Base-by-base conservation (phyloP, 2,113 vertebrate species). In the Cheilinus undulatus region DNA sequence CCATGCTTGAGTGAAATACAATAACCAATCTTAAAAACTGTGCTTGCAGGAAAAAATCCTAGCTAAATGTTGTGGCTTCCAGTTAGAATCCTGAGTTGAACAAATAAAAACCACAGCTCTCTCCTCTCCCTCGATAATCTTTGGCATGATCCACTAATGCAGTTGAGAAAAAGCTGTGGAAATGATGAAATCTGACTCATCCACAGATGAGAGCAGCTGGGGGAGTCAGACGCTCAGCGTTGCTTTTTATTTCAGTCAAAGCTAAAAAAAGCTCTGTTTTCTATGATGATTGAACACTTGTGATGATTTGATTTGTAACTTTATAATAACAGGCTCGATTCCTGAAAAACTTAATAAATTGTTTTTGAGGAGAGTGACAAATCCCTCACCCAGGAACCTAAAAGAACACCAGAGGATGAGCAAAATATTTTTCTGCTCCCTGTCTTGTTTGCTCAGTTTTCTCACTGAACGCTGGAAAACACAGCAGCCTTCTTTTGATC, bases 401-500 rank as follows among this genome's bases (percentile, higher is more conserved):
- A 65, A 30, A 49, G 20, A 72, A 36, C 34, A 73, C 30, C 28
- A 56, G 42, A 73, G 30, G 61, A 83, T 3, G 3, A 64, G 70
- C 26, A 40, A 71, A 69, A 72, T 46, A 61, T 66, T 58, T 82
- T 30, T 61, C 38, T 50, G 50, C 69, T 72, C 34, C 2, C 48
- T 50, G 62, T 52, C 59, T 72, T 61, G 50, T 85, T 80, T 77
- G 73, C 57, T 67, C 42, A 34, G 36, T 10, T 48, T 34, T 54
- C 61, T 56, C 72, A 52, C 48, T 11, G 43, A 34, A 65, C 5
- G 12, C 45, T 40, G 27, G 11, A 22, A 65, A 74, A 79, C 62
- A 73, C 52, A 60, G 48, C 45, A 46, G 38, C 22, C 49, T 27
- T 36, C 57, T 40, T 85, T 82, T 89, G 80, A 85, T 90, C 85